phyloP scores from a whole-genome alignment of 2,888 invertebrate species.

The Lypha dubia region DNA sequence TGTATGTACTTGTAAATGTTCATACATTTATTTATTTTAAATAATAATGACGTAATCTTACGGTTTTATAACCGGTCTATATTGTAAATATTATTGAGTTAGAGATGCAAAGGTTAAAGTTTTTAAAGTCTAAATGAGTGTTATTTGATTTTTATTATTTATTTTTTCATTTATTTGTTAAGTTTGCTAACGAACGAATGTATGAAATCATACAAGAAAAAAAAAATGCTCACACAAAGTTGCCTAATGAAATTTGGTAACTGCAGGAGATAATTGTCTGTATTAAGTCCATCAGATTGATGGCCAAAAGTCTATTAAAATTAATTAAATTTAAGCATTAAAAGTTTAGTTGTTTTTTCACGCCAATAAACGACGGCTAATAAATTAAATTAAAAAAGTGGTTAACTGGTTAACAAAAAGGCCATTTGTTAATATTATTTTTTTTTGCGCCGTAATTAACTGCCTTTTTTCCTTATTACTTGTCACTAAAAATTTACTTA shows the following conservation, averaged over 20 bases:
- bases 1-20: background rate
- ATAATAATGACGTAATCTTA: conserved; percentile 68
- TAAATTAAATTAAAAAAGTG: conserved; percentile 8
- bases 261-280: conserved; percentile 27
- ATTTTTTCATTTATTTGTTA: no score
- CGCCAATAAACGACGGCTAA: background rate
- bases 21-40: conserved; percentile 36
- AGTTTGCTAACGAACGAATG: conserved; percentile 17
- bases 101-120: conserved; percentile 53
- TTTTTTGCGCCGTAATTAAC: background rate
- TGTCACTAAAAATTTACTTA: no score
- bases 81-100: conserved; percentile 33
- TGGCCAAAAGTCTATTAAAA: conserved; percentile 38
- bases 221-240: background rate
- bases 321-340: conserved; percentile 27
- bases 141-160: no score
- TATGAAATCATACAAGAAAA: conserved; percentile 6
- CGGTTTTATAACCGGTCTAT: conserved; percentile 67
- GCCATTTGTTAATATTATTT: background rate
- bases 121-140: conserved; percentile 32
- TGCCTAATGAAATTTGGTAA: conserved; percentile 28
- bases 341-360: background rate
- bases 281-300: conserved; percentile 41
- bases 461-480: background rate
- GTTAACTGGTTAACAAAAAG: background rate